These are phyloP conservation scores for Xenops minutus DNA, from an alignment of 2,797 vertebrate species.

Conservation along the genomic window DNA sequence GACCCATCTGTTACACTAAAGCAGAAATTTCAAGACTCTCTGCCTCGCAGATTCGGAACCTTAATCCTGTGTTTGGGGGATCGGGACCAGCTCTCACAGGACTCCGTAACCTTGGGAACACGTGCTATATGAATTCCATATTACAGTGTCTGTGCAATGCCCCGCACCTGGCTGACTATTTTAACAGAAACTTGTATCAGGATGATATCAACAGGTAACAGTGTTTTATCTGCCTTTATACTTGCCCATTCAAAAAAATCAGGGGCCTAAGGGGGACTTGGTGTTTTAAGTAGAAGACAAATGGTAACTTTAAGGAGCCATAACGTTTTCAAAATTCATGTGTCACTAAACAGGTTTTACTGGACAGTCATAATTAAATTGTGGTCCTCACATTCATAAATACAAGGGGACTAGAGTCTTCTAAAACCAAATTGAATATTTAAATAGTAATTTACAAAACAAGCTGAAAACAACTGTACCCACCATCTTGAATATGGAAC, in stretches of 20 bases:
- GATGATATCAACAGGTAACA: constrained; percentile 94
- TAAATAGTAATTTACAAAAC: not conserved
- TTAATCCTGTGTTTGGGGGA: constrained; percentile 95
- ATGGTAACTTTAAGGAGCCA: not conserved
- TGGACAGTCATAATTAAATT: not conserved
- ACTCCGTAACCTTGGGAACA: constrained; percentile 97
- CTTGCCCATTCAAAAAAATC: not conserved
- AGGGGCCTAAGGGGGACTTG: rapidly evolving
- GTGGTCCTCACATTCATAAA: not conserved
- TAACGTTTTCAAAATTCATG: not conserved
- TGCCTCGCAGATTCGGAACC: constrained; percentile 91
- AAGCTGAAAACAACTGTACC: not conserved
- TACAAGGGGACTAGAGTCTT: not conserved
- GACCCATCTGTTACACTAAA: constrained; percentile 82
- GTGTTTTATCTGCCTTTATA: not conserved
- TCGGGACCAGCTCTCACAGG: constrained; percentile 90
- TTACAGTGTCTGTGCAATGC: constrained; percentile 96
- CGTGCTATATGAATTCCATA: constrained; percentile 99
- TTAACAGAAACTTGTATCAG: constrained; percentile 90
- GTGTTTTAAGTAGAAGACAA: not conserved
- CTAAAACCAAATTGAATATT: not conserved
- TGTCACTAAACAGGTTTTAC: not conserved
- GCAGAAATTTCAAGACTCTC: constrained; percentile 91
- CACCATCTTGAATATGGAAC: not conserved
- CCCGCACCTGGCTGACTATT: constrained; percentile 90